Base-by-base conservation (phyloP, 2,797 vertebrate genomes). In the Cynodonichthys magdalenae region DNA sequence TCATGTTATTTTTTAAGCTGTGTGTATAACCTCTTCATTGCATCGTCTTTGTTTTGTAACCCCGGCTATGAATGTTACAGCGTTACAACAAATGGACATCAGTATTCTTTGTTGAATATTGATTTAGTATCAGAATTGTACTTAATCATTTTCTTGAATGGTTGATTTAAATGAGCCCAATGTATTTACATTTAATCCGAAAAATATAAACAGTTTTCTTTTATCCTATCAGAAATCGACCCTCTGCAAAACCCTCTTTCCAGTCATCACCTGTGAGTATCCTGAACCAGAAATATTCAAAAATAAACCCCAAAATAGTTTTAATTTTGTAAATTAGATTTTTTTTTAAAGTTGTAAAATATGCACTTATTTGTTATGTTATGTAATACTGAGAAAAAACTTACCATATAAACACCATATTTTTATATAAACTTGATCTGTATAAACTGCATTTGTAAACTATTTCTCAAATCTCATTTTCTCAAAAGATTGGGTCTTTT, bases 201-300 rank as follows among this genome's bases (percentile, higher is more conserved):
- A 39, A 39, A 39, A 12, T 39, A 39, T 36, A 49, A 65, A 11
- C 29, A 41, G 0, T 28, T 4, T 8, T 6, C 3, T 48, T 41
- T 73, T 7, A 68, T 47, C 53, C 50, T 46, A 56, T 27, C 80
- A 93, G 92, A 83, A 92, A 89, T 76, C 76, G 91, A 63, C 63
- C 74, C 12, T 89, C 89, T 59, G 81, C 87, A 46, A 93, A 93
- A 75, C 85, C 89, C 44, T 66, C 89, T 64, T 89, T 91, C 77
- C 92, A 92, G 84, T 90, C 90, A 51, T 81, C 90, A 76, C 85
- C 90, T n/a, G 92, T 93, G 55, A 93, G 92, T 92, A 85, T 71
- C 8, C 8, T 5, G 0, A 8, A 20, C n/a, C 2, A 1, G 6
- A 55, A 58, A 57, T n/a, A 11, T 56, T 36, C 0, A 4, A 4